A percentile compares a stretch with the other conserved stretches of the same genome.
These are phyloP conservation scores for Slavum lentiscoides DNA, from an alignment of 2,888 invertebrate species.

Conservation along the genomic window DNA sequence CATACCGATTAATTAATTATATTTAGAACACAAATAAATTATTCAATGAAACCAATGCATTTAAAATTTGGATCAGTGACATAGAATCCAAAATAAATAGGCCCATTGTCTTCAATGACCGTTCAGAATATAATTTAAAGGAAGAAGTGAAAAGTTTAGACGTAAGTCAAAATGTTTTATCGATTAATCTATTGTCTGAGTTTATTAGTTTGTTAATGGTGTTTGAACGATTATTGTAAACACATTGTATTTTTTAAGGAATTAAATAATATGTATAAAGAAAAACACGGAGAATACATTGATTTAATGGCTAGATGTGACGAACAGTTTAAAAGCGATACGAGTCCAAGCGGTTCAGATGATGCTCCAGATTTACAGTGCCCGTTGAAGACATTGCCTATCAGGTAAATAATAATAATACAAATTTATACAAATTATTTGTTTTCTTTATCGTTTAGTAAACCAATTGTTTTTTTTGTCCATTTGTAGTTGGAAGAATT, in stretches of 20 bases:
- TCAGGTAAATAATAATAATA: slow-evolving; percentile 17
- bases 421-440: too few species aligned
- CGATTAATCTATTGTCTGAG: not conserved
- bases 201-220: too few species aligned
- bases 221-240: not conserved
- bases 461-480: not conserved
- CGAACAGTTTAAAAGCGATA: slow-evolving; percentile 11
- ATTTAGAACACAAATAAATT: slow-evolving; percentile 47
- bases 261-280: slow-evolving; percentile 27
- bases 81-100: slow-evolving; percentile 38
- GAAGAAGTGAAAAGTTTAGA: slow-evolving; percentile 27
- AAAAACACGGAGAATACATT: slow-evolving; percentile 33
- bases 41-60: slow-evolving; percentile 24
- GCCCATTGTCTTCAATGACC: slow-evolving; percentile 32
- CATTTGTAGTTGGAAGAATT: slow-evolving; percentile 36
- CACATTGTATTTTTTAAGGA: slow-evolving; percentile 19
- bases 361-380: slow-evolving; percentile 9
- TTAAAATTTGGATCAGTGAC: slow-evolving; percentile 35
- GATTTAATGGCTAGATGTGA: slow-evolving; percentile 14
- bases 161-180: slow-evolving; percentile 23
- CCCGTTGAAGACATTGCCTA: slow-evolving; percentile 17
- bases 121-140: slow-evolving; percentile 35
- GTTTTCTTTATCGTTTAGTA: not conserved
- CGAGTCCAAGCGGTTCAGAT: not conserved
- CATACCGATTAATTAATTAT: not conserved